A percentile compares a stretch with the other conserved stretches of the same genome.
These are phyloP conservation scores for Aphrophora alni DNA, from an alignment of 2,888 invertebrate species.

Conservation along the genomic window DNA sequence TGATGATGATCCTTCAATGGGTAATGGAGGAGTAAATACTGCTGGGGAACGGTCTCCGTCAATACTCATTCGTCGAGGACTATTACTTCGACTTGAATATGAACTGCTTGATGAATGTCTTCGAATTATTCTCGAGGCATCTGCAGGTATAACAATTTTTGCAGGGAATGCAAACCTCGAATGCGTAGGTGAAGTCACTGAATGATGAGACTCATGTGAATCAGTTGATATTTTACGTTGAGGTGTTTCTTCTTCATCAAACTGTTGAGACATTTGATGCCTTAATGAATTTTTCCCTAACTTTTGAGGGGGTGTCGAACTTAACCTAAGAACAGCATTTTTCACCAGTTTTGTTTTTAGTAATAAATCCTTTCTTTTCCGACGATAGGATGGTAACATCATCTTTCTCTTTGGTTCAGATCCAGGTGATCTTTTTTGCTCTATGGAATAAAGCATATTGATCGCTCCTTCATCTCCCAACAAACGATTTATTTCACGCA, in stretches of 20 bases:
- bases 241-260: constrained; percentile 17
- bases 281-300: constrained; percentile 31
- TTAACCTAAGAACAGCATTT: constrained; percentile 63
- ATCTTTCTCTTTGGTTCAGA: constrained; percentile 42
- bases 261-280: constrained; percentile 13
- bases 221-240: constrained; percentile 47
- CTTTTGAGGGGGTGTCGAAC: constrained; percentile 34
- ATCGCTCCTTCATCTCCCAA: constrained; percentile 87
- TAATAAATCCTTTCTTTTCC: constrained; percentile 57
- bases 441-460: constrained; percentile 82
- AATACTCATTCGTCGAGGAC: constrained; percentile 45
- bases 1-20: neutral
- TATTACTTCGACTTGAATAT: constrained; percentile 49
- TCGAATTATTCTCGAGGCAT: constrained; percentile 80
- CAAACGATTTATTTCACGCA: constrained; percentile 76
- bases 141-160: constrained; percentile 63
- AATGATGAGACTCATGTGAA: constrained; percentile 45
- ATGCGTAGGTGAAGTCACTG: constrained; percentile 46
- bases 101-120: constrained; percentile 77
- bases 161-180: constrained; percentile 55
- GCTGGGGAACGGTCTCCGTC: constrained; percentile 31
- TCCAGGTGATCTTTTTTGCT: constrained; percentile 57
- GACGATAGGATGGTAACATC: constrained; percentile 47
- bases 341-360: constrained; percentile 68
- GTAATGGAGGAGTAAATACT: neutral